Percentiles rank a stretch among this genome's conserved stretches.
Conservation (phyloP, 2,888 invertebrate genomes). For the Venusia cambrica region DNA sequence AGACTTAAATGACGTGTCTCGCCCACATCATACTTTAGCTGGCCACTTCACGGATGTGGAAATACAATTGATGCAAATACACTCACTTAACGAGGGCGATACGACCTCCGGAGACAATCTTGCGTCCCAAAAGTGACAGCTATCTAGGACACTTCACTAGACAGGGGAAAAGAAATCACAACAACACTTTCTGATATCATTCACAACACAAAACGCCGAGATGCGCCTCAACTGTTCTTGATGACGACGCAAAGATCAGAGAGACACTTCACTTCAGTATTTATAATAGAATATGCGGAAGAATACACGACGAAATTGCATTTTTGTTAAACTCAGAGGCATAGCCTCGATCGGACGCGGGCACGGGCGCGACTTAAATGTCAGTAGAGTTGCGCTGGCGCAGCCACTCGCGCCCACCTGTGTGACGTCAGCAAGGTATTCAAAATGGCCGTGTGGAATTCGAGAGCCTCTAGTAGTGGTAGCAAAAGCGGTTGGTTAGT, state of each 20-base stretch:
- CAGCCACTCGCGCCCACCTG: conserved; percentile 69
- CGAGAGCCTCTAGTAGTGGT: conserved; percentile 68
- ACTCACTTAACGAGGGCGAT: conserved; percentile 68
- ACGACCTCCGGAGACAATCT: conserved; percentile 59
- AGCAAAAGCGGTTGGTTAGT: conserved; percentile 38
- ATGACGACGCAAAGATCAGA: conserved; percentile 66
- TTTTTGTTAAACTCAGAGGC: conserved; percentile 65
- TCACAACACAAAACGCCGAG: conserved; percentile 54
- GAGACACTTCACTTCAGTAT: conserved; percentile 61
- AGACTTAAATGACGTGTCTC: conserved; percentile 69
- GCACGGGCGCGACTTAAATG: conserved; percentile 68
- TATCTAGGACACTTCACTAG: conserved; percentile 68
- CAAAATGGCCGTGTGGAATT: conserved; percentile 78
- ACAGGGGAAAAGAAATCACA: conserved; percentile 70
- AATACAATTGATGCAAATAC: conserved; percentile 62
- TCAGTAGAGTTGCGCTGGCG: conserved; percentile 63
- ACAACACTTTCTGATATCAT: conserved; percentile 66
- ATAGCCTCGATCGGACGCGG: conserved; percentile 69
- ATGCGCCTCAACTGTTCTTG: conserved; percentile 71
- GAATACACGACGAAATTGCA: conserved; percentile 66
- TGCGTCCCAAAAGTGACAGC: conserved; percentile 55
- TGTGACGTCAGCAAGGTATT: conserved; percentile 77
- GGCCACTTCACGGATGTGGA: conserved; percentile 54
- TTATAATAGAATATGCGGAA: conserved; percentile 60
- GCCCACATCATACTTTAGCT: conserved; percentile 51